These are phyloP conservation scores for Prorops nasuta DNA, from an alignment of 1,140 invertebrate genomes.

Conservation along the genomic window DNA sequence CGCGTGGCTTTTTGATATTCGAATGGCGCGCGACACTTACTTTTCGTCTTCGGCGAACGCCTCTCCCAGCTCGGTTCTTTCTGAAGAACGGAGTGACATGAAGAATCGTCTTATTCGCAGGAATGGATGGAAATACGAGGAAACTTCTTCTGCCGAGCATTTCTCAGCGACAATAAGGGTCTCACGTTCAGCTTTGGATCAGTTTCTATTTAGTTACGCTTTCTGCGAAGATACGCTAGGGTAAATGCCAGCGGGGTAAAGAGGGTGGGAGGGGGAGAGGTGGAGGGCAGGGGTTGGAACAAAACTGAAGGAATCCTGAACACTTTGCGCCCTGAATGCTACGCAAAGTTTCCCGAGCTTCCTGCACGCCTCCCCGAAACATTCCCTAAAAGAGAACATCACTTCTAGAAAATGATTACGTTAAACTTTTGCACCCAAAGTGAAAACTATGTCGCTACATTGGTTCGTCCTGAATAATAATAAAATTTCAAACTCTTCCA, in stretches of 20 bases:
- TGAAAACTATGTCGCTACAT: too few relatives aligned
- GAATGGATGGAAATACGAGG: slow-evolving; percentile 30
- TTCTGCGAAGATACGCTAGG: slow-evolving; percentile 27
- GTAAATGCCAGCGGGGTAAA: slow-evolving; percentile 33
- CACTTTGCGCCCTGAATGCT: too few relatives aligned
- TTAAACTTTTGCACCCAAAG: too few relatives aligned
- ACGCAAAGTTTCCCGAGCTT: slow-evolving; percentile 29
- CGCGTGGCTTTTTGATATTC: slow-evolving; percentile 43
- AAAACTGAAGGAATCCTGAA: slow-evolving; percentile 2
- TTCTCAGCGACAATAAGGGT: slow-evolving; percentile 41
- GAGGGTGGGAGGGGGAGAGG: slow-evolving; percentile 7
- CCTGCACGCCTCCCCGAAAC: slow-evolving; percentile 28
- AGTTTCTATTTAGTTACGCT: slow-evolving; percentile 45
- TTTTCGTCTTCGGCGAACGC: slow-evolving; percentile 31
- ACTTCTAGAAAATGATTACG: slow-evolving; percentile 32
- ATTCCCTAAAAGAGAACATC: slow-evolving; percentile 34
- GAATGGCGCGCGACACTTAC: slow-evolving; percentile 36
- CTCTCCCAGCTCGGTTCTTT: slow-evolving; percentile 4
- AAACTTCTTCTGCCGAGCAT: slow-evolving; percentile 36
- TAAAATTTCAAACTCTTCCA: too few relatives aligned
- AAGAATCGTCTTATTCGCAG: slow-evolving; percentile 50
- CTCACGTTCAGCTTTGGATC: slow-evolving; percentile 30
- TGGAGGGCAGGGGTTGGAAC: neutral
- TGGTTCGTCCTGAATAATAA: too few relatives aligned
- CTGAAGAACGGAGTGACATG: slow-evolving; percentile 33